Evolutionary conservation across 64 coral and sea anemone species (phyloP).

Genomic region (Hydrozoanthus tunicans): DNA sequence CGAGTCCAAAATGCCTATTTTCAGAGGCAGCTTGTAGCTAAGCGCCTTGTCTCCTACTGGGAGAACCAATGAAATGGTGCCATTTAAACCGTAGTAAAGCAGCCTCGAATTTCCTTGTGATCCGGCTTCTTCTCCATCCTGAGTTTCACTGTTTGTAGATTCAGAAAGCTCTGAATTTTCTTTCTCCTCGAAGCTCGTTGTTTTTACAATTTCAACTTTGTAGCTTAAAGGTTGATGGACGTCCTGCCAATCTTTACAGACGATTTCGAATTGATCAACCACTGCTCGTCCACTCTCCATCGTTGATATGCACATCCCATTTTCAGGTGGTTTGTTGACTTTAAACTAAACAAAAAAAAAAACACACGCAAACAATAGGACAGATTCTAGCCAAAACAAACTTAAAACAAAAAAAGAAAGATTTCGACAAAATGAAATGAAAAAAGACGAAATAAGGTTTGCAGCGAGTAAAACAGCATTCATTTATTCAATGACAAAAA

Average conservation of each 20-base stretch:
- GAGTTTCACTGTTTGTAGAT: background rate
- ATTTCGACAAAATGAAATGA: too few species aligned
- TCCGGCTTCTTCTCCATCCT: background rate
- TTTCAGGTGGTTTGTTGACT: background rate
- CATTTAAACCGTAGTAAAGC: constrained; percentile 46
- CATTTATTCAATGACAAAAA: too few species aligned
- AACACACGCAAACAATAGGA: background rate
- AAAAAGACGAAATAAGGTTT: too few species aligned
- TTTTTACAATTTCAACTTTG: constrained; percentile 40
- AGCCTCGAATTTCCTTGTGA: constrained; percentile 43
- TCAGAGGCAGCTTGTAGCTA: background rate
- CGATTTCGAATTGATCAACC: constrained; percentile 20
- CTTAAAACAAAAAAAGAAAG: background rate
- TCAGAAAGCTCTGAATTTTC: background rate
- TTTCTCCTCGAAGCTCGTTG: background rate
- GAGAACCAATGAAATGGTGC: constrained; percentile 14
- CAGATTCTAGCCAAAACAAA: background rate
- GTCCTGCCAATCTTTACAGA: constrained; percentile 15
- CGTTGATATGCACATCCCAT: background rate
- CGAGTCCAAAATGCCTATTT: constrained; percentile 47
- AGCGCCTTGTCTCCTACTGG: constrained; percentile 30
- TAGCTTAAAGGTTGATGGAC: constrained; percentile 46
- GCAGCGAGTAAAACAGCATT: too few species aligned
- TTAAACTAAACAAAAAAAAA: constrained; percentile 15
- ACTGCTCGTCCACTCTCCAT: background rate